Base-by-base conservation (phyloP, 1,140 invertebrate species). In the Wiebesia pumilae region DNA sequence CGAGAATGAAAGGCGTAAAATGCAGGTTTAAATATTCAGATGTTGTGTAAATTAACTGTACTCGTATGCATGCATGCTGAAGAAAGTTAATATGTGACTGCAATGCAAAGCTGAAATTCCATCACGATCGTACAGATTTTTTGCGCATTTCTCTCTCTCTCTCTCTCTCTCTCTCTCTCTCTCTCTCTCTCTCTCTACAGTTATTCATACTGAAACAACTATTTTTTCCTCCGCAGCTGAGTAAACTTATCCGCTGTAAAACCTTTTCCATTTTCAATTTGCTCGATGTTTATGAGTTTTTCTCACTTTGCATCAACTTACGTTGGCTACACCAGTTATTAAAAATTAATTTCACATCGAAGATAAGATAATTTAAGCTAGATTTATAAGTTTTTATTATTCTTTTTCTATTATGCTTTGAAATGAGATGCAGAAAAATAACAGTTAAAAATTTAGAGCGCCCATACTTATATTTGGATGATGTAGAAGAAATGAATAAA, bases 21-120 rank as follows among this genome's bases (percentile, higher is more conserved):
- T 69, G n/a, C n/a, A 1, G 7, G 7, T 14, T 67, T 67, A 35
- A 69, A 69, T 51, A 75, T 78, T 35, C 43, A 4, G 6, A 35
- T 54, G 27, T 16, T 12, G 88, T 81, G 86, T 88, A 89, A 90
- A 90, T 90, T 90, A 90, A 90, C 87, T 89, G 88, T 88, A 90
- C 88, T 91, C 90, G 89, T 54, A 35, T 90, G 90, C 86, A 91
- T 90, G 87, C 88, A 91, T 89, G 90, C 88, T 90, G 88, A 89
- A 91, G 91, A 91, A 91, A 90, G 84, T 87, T 90, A 85, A 89
- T 88, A 88, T 84, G 69, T 84, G 87, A 85, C 65, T 43, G n/a
- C 9, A 35, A 10, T 0, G n/a, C 3, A 69, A n/a, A 51, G 43
- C 43, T 82, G 35, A 24, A 71, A 85, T 79, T 85, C 24, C 77